Conservation (phyloP, 2,113 vertebrate species). For the Lepisosteus oculatus region DNA sequence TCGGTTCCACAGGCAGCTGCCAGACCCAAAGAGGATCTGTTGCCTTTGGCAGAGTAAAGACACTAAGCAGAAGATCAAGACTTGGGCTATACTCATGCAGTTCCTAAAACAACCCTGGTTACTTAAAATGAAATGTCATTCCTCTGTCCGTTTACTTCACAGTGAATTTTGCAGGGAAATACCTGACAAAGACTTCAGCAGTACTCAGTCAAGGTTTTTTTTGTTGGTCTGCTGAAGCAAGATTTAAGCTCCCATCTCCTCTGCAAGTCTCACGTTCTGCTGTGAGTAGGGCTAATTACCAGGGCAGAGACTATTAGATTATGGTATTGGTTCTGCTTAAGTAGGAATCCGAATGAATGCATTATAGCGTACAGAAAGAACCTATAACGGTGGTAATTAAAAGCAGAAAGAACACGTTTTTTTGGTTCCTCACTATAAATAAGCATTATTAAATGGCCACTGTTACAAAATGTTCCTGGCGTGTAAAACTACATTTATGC, state of each 20-base stretch:
- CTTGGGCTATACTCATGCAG: too few relatives aligned
- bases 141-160: too few relatives aligned
- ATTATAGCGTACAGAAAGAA: conserved; percentile 20
- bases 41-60: too few relatives aligned
- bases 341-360: conserved; percentile 22
- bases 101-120: too few relatives aligned
- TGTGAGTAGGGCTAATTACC: conserved; percentile 32
- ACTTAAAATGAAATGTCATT: too few relatives aligned
- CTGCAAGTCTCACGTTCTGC: conserved; percentile 20
- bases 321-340: conserved; percentile 16
- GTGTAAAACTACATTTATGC: too few relatives aligned
- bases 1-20: too few relatives aligned
- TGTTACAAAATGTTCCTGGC: conserved; percentile 6
- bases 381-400: conserved; percentile 10
- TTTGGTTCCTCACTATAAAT: background rate
- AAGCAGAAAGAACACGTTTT: background rate
- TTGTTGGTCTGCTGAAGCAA: conserved; percentile 9
- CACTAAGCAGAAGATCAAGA: too few relatives aligned
- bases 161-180: too few relatives aligned
- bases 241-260: conserved; percentile 17
- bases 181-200: too few relatives aligned
- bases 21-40: too few relatives aligned
- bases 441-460: background rate
- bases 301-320: conserved; percentile 23
- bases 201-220: conserved; percentile 1